A percentile compares a stretch with the other conserved stretches of the same genome.
These are phyloP conservation scores for Etheostoma spectabile DNA, from an alignment of 2,113 vertebrate species.

Conservation along the genomic window DNA sequence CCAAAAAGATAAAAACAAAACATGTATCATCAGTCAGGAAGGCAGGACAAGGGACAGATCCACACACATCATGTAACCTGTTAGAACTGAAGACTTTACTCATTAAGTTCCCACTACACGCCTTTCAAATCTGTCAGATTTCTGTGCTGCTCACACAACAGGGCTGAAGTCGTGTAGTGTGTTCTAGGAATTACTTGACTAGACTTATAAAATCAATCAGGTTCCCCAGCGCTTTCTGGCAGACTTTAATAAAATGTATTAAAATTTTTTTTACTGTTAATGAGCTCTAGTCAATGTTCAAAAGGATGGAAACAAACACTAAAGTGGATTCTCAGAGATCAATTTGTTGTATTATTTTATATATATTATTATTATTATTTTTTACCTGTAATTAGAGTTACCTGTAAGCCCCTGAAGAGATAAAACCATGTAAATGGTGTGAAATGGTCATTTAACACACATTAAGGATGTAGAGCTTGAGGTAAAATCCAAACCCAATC, in stretches of 20 bases:
- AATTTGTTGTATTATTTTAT: too few species aligned
- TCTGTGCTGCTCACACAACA: too few species aligned
- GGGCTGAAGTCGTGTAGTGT: too few species aligned
- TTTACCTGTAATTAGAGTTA: too few species aligned
- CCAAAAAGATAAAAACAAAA: not conserved
- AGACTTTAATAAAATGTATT: not conserved
- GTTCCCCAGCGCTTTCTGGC: not conserved
- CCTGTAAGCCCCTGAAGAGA: not conserved
- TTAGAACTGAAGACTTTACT: not conserved
- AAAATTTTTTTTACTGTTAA: too few species aligned
- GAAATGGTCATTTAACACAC: not conserved
- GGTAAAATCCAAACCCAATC: conserved; percentile 2
- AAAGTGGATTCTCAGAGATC: too few species aligned
- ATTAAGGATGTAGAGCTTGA: not conserved
- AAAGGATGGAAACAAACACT: not conserved
- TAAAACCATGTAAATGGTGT: not conserved
- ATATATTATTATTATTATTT: too few species aligned
- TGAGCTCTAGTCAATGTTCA: not conserved
- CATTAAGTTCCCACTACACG: not conserved
- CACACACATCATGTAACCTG: not conserved
- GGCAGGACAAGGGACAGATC: not conserved
- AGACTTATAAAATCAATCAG: too few species aligned
- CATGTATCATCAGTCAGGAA: not conserved
- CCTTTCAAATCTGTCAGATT: too few species aligned
- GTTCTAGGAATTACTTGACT: not conserved